Base-by-base conservation (phyloP, 2,113 vertebrate genomes). In the Silurus asotus region DNA sequence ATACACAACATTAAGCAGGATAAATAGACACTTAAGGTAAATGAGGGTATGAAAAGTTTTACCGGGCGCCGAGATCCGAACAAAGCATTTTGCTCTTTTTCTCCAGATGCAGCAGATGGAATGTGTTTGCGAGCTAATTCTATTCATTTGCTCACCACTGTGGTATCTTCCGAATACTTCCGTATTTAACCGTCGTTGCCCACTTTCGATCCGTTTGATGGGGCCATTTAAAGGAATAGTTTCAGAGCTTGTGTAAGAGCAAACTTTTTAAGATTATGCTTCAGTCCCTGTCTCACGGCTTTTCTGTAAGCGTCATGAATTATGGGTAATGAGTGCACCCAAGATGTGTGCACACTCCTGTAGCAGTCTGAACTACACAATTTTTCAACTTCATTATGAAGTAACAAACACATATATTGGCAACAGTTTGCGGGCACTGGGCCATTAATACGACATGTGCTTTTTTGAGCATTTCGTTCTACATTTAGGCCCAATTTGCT, bases 21-120 rank as follows among this genome's bases (percentile, higher is more conserved):
- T 86, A 79, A 88, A 89, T 86, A 45, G 86, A 89, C 67, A 86
- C 86, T 84, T 86, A 89, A 89, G 51, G 74, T 83, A 87, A 89
- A 89, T 83, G 23, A 85, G 79, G 58, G 79, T 74, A 80, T 87
- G 64, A 83, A 82, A 87, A 84, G 77, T 89, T 84, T 79, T 80
- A 84, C 37, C 2, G 14, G n/a, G 20, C 5, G n/a, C 62, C 55
- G 19, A 83, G 87, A 74, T 37, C 8, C 14, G 62, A 81, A 82
- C 81, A 67, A 1, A 84, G 75, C 23, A 65, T 45, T 80, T 84
- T 83, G 19, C 23, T 64, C 56, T 74, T 74, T 37, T 74, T 74
- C 15, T 23, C 62, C 58, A 83, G 72, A 19, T 51, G 82, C 65
- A 59, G 62, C 59, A 79, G 74, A 85, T 62, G n/a, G 20, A 37